Conservation (phyloP, 2,797 vertebrate genomes). For the Prunella strophiata region DNA sequence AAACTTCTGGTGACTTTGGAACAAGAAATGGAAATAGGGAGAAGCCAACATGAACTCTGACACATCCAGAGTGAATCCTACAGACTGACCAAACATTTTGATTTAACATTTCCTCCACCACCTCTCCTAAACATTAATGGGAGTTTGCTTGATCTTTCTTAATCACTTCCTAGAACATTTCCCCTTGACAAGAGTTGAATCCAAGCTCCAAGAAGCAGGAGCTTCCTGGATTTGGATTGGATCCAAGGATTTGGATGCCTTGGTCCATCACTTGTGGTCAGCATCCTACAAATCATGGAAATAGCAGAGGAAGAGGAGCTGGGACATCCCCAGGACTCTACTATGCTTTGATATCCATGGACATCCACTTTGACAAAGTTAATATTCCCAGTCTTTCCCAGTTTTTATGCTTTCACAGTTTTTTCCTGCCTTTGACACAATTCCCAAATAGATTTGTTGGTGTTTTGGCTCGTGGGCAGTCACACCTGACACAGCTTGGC, state of each 20-base stretch:
- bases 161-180: not conserved
- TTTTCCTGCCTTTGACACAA: not conserved
- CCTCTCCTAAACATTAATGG: not conserved
- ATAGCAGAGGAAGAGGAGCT: not conserved
- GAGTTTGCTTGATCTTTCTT: not conserved
- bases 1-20: not conserved
- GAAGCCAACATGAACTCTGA: not conserved
- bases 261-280: not conserved
- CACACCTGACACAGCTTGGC: not conserved
- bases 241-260: not conserved
- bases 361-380: not conserved
- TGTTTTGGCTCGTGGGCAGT: not conserved
- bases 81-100: not conserved
- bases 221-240: not conserved
- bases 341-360: not conserved
- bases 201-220: not conserved
- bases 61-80: not conserved
- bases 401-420: not conserved
- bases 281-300: accelerated
- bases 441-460: not conserved
- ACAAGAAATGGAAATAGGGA: not conserved
- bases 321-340: not conserved
- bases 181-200: not conserved
- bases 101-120: not conserved
- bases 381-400: not conserved